Evolutionary conservation across 2,113 vertebrate species (phyloP), one percentile per base, ranked within the genome.

Genomic region (Apus apus): DNA sequence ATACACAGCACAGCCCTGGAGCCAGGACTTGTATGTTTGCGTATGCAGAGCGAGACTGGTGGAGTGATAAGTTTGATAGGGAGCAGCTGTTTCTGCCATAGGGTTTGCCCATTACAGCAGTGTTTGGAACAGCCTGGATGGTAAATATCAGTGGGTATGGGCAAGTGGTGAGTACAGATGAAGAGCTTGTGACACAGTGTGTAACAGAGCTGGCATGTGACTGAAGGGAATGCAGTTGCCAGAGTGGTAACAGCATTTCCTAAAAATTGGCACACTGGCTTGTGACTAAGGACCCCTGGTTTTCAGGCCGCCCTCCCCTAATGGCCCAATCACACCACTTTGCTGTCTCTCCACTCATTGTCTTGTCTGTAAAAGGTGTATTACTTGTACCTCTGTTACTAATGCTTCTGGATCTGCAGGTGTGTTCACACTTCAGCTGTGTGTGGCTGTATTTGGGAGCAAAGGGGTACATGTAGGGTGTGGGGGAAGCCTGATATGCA

Each of bases 181-280:
- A 85, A 65, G 70, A 51, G 45, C 40, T 64, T 36, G 62, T 53
- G 61, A 40, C 6, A 4, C 7, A 11, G 34, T 0, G 5, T 75
- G 4, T 34, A 23, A 43, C 0, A 0, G 61, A 64, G 53, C 74
- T 58, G 62, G 20, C 0, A 0, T 80, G 50, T 40, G 30, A 30
- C 29, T 32, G 87, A 81, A n/a, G 61, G 19, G 48, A 56, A 34
- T 8, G 80, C 77, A 67, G 57, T 15, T 60, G 77, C 8, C 34
- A 23, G 29, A 8, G 29, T 2, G 26, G 29, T 17, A 77, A 34
- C 48, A 54, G 15, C 20, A n/a, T 58, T 58, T 86, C 66, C 81
- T 82, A 26, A 61, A 79, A 64, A 18, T 32, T 14, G 79, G 20
- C 70, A 32, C 0, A 1, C 36, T 50, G 54, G 26, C 29, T 85